Conservation (phyloP, 1,140 invertebrate species). For the Drosophila virilis region DNA sequence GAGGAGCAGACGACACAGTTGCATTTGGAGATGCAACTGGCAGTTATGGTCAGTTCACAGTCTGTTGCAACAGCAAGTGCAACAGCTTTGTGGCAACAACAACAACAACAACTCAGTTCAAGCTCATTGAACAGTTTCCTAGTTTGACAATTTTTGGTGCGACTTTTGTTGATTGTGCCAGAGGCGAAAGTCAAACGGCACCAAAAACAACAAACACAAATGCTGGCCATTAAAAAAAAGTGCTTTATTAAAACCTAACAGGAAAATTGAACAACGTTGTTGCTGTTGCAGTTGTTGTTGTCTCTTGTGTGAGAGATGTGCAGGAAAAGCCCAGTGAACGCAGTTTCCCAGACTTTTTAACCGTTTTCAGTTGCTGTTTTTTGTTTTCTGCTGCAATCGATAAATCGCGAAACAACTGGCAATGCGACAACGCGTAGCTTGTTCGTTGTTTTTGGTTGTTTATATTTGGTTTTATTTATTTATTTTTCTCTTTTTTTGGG, state of each 20-base stretch:
- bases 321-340: slow-evolving; percentile 25
- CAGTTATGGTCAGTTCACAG: slow-evolving; percentile 35
- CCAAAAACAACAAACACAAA: slow-evolving; percentile 22
- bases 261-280: slow-evolving; percentile 48
- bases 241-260: slow-evolving; percentile 51
- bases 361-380: slow-evolving; percentile 16
- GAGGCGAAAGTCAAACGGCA: slow-evolving; percentile 61
- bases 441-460: slow-evolving; percentile 12
- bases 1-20: neutral
- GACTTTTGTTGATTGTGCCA: slow-evolving; percentile 55
- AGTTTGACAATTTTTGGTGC: slow-evolving; percentile 64
- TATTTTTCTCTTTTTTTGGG: slow-evolving; percentile 10
- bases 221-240: slow-evolving; percentile 58
- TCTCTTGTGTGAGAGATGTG: slow-evolving; percentile 25
- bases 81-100: slow-evolving; percentile 13
- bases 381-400: slow-evolving; percentile 36
- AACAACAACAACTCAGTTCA: slow-evolving; percentile 9
- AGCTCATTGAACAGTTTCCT: slow-evolving; percentile 75
- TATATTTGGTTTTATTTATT: neutral
- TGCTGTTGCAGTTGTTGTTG: neutral
- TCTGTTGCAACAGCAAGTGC: slow-evolving; percentile 26
- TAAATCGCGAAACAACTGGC: slow-evolving; percentile 32
- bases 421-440: slow-evolving; percentile 36
- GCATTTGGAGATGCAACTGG: slow-evolving; percentile 43
- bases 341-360: slow-evolving; percentile 46